Evolutionary conservation across 1,140 invertebrate species (phyloP), one percentile per base, ranked within the genome.

Genomic region (Lycorma delicatula): DNA sequence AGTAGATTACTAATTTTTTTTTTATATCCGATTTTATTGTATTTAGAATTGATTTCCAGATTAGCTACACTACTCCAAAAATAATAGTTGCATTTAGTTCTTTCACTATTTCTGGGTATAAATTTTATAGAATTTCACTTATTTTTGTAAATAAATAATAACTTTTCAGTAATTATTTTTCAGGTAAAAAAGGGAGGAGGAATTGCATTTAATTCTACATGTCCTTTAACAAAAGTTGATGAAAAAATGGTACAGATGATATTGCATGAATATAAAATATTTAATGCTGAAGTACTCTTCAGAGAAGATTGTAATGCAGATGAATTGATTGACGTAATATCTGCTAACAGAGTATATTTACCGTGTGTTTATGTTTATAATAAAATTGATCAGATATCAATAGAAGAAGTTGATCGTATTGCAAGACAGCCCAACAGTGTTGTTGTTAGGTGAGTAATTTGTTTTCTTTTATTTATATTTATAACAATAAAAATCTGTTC

Each of bases 361-460:
- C 91, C 95, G 46, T 99, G 96, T 75, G 72, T 98, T 46, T 98
- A 98, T 77, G 93, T 98, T 47, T 99, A 98, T 76, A 99, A 99
- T 75, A 99, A 99, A 82, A 97, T 99, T 66, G 97, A 99, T 87
- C 95, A 98, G 76, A 93, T 99, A 66, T 97, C 94, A 23, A 94
- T 99, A 63, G 96, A 99, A 75, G 96, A 99, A 77, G 91, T 99
- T 5, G 92, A 99, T 75, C 79, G 91, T 67, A 85, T 99, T 70
- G 97, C 97, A 5, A 79, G 91, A 59, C 80, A 89, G 72, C 83
- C 89, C 0, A 81, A 97, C 72, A 91, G 89, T 65, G 84, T 98
- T 58, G 97, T 99, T 59, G 92, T 99, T 62, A 95, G 90, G 91
- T 93, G 73, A 70, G 64, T 47, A 5, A 23, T n/a, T n/a, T n/a